Base-by-base conservation (phyloP, 2,888 invertebrate genomes). In the Dendrolimus pini region DNA sequence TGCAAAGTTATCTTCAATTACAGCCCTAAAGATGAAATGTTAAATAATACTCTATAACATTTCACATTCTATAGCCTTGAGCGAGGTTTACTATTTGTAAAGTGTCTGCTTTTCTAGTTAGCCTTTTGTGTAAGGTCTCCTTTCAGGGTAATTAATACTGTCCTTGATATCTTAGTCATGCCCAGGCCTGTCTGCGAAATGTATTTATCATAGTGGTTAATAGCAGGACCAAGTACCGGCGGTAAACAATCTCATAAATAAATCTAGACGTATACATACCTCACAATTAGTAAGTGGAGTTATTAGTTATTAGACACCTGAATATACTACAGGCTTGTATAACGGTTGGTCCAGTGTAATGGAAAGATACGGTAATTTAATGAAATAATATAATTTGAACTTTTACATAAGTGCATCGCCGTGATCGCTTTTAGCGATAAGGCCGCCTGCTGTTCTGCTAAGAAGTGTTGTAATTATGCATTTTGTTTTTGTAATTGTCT, bases 191-290 rank as follows among this genome's bases (percentile, higher is more conserved):
- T 47, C 47, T 47, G 47, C 47, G 9, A 47, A 47, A 47, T 47
- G 12, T 47, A 47, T 47, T 8, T 47, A 47, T 47, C 47, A 47
- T 12, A 12, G 12, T 47, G 47, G 47, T 47, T 47, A 47, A 47
- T 10, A 12, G 61, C 61, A 58, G 60, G 60, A 58, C 62, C 57
- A 59, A 63, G 60, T 57, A 61, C 62, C 56, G 42, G 64, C 60
- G 63, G 70, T 70, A 73, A 72, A 71, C 69, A 72, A 73, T 67
- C 68, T 65, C 66, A 72, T 70, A 74, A 70, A 74, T 71, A 73
- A 70, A 60, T 57, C 59, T 54, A 61, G 63, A 61, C 65, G 63
- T 65, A 68, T 69, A 68, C 67, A 62, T 69, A 66, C 68, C 67
- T 66, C 67, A 65, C 68, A 67, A 74, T 71, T 74, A 70, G 68